These are phyloP conservation scores for Dermochelys coriacea DNA, from an alignment of 2,797 vertebrate genomes.

Conservation along the genomic window DNA sequence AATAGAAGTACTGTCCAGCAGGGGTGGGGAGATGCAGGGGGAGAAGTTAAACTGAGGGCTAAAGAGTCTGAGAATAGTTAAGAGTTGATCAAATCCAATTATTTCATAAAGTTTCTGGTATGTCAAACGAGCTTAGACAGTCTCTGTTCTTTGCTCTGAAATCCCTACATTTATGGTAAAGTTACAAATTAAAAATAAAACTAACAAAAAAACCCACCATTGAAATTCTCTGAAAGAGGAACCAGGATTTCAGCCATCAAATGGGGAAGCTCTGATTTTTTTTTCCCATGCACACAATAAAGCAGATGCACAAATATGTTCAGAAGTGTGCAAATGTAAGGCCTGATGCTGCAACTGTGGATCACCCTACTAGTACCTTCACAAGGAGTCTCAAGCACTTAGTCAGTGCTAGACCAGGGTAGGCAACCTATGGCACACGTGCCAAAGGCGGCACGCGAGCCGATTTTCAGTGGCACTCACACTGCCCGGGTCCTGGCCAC, in stretches of 20 bases:
- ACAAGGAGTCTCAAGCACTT: neutral
- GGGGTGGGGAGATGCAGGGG: neutral
- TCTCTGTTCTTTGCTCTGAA: neutral
- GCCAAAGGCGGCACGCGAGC: too few species aligned
- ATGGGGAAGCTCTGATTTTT: neutral
- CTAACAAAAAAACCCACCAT: neutral
- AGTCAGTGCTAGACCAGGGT: neutral
- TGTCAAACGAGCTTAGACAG: neutral
- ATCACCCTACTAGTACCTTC: neutral
- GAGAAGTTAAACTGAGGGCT: accelerated
- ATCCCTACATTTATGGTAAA: neutral
- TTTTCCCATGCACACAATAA: neutral
- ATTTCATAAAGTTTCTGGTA: slow-evolving; percentile 15
- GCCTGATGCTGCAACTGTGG: neutral
- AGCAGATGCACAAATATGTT: neutral
- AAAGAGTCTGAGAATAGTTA: neutral
- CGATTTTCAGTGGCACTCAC: too few species aligned
- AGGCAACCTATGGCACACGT: too few species aligned
- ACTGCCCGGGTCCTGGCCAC: too few species aligned
- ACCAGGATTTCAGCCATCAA: neutral
- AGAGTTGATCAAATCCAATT: slow-evolving; percentile 33
- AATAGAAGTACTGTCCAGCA: accelerated
- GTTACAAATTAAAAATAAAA: neutral
- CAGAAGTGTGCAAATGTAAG: neutral
- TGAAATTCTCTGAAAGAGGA: neutral